These are phyloP conservation scores for Anhinga anhinga DNA, from an alignment of 2,113 vertebrate genomes.

Conservation along the genomic window DNA sequence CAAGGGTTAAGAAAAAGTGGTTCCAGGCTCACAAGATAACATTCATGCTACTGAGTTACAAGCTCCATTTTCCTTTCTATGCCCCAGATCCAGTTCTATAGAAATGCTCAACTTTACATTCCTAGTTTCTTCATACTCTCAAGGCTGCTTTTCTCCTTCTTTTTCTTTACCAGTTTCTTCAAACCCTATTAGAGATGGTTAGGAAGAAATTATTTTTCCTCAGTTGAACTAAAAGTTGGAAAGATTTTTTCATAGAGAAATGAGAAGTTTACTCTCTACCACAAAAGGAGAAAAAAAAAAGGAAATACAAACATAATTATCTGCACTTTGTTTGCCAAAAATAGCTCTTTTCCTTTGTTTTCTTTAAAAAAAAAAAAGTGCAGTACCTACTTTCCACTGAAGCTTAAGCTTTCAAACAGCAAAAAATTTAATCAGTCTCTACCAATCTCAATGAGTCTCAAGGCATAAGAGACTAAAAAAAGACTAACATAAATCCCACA, in stretches of 20 bases:
- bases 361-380: neutral
- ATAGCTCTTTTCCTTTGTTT: neutral
- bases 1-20: neutral
- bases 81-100: neutral
- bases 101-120: neutral
- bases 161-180: neutral
- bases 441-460: neutral
- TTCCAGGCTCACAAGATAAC: neutral
- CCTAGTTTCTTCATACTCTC: neutral
- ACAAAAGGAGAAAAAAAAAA: neutral
- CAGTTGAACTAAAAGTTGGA: neutral
- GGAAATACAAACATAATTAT: neutral
- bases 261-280: neutral
- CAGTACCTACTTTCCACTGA: neutral
- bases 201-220: neutral
- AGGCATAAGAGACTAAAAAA: neutral
- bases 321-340: neutral
- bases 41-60: neutral
- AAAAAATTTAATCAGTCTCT: neutral
- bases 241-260: neutral
- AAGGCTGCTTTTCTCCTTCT: neutral
- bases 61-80: neutral
- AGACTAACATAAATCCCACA: neutral
- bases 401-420: neutral
- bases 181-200: neutral